These are phyloP conservation scores for human (Homo sapiens) DNA, from an alignment of 2,113 vertebrate species.

Conservation along the genomic window GRCh38 chr11:43857001-43857500, in stretches of 20 bases:
- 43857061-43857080: too few relatives aligned
- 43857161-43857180: neutral
- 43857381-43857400: neutral
- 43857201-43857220: neutral
- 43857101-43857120: neutral
- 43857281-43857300: conserved; percentile 17
- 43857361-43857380: neutral
- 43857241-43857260: neutral
- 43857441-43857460: neutral
- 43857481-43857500: neutral
- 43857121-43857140: neutral
- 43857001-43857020: too few relatives aligned
- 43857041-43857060: too few relatives aligned
- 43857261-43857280: neutral
- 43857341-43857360: neutral
- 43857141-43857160: neutral
- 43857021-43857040: too few relatives aligned
- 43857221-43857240: neutral
- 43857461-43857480: neutral
- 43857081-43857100: too few relatives aligned
- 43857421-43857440: neutral
- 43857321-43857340: neutral
- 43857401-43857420: neutral
- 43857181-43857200: neutral
- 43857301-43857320: neutral